These are phyloP conservation scores for Archivesica marissinica DNA, from an alignment of 1,140 invertebrate species.

Conservation along the genomic window DNA sequence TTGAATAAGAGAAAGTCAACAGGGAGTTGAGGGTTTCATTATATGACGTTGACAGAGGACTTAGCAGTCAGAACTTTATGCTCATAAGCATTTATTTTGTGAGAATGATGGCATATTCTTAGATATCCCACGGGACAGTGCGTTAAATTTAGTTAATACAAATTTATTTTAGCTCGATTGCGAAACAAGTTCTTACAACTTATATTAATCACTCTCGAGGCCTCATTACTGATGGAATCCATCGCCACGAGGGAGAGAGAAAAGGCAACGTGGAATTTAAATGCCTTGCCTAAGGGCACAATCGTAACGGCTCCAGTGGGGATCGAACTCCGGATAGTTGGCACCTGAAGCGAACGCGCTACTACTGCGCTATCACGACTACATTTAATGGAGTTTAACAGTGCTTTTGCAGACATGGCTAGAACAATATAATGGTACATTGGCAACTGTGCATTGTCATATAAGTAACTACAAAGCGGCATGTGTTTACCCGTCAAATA, in stretches of 20 bases:
- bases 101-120: background rate
- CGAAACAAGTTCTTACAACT: background rate
- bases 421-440: too few relatives aligned
- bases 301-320: background rate
- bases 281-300: background rate
- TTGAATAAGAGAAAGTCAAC: background rate
- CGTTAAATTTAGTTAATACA: background rate
- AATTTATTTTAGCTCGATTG: background rate
- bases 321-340: too few relatives aligned
- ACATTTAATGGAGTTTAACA: too few relatives aligned
- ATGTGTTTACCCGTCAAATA: too few relatives aligned
- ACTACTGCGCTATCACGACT: too few relatives aligned
- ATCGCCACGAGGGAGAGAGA: too few relatives aligned
- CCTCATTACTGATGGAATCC: background rate
- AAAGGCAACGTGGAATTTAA: background rate
- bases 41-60: conserved; percentile 9
- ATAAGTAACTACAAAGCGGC: too few relatives aligned
- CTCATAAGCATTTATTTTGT: background rate
- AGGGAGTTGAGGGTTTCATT: background rate
- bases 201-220: background rate
- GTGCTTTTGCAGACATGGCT: too few relatives aligned
- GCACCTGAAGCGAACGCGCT: too few relatives aligned
- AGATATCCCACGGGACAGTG: background rate
- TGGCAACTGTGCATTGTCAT: too few relatives aligned
- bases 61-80: background rate